Conservation (phyloP, 2,113 vertebrate species). For the Pelodiscus sinensis region DNA sequence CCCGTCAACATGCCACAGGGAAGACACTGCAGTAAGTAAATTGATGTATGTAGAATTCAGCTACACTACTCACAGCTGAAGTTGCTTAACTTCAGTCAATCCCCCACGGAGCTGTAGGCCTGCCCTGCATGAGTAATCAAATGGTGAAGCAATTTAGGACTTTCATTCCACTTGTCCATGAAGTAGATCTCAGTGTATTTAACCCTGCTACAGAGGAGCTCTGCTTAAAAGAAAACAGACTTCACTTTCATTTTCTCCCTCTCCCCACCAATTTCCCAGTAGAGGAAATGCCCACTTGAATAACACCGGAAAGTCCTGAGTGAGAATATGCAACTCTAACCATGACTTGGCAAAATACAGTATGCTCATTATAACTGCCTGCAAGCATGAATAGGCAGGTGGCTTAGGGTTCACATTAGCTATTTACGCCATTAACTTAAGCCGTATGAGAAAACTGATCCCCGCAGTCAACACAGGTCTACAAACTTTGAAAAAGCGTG, state of each 20-base stretch:
- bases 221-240: neutral
- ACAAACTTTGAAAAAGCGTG: neutral
- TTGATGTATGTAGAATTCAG: too few species aligned
- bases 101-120: too few species aligned
- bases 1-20: too few species aligned
- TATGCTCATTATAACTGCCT: neutral
- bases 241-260: conserved; percentile 34
- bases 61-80: too few species aligned
- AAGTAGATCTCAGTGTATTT: neutral
- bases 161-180: neutral
- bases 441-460: neutral
- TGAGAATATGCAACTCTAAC: neutral
- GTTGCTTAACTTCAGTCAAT: too few species aligned
- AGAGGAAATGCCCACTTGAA: neutral
- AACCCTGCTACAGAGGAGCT: neutral
- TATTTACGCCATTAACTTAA: neutral
- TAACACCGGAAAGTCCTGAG: rapidly evolving
- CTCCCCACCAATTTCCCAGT: rapidly evolving
- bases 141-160: neutral
- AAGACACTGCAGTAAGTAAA: too few species aligned
- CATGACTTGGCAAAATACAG: neutral
- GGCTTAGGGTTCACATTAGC: neutral
- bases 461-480: too few species aligned
- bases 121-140: neutral
- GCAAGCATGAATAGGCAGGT: neutral